Evolutionary conservation across 2,888 invertebrate species (phyloP).

Genomic region (Sepiola atlantica): DNA sequence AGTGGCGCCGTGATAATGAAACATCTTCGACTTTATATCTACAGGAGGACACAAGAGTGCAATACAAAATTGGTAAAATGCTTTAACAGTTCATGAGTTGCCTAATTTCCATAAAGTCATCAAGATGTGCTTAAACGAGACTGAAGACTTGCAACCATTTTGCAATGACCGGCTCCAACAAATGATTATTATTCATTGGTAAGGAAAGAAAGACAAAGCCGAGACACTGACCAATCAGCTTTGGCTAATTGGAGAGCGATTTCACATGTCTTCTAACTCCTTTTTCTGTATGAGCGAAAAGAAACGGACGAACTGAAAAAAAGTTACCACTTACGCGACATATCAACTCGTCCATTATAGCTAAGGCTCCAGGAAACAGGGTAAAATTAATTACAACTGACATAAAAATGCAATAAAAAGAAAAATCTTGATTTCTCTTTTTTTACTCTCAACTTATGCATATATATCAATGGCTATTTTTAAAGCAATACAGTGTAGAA

Average conservation of each 20-base stretch:
- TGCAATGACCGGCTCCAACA: neutral
- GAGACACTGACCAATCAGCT: neutral
- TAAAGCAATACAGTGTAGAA: no score
- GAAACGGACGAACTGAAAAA: neutral
- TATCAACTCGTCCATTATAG: neutral
- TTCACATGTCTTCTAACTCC: neutral
- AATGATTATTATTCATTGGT: neutral
- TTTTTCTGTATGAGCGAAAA: neutral
- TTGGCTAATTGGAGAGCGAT: neutral
- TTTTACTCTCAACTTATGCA: no score
- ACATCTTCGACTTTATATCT: neutral
- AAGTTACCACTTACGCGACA: neutral
- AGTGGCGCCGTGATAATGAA: neutral
- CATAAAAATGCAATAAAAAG: no score
- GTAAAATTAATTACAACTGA: neutral
- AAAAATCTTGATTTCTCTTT: no score
- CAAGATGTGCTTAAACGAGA: neutral
- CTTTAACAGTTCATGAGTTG: neutral
- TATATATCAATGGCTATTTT: no score
- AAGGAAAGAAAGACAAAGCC: neutral
- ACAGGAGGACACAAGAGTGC: neutral
- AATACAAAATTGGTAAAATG: neutral
- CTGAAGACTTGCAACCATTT: neutral
- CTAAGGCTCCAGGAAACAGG: neutral
- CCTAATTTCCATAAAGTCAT: constrained; percentile 18